phyloP scores from a whole-genome alignment of 2,888 invertebrate species.

The Leucania comma region DNA sequence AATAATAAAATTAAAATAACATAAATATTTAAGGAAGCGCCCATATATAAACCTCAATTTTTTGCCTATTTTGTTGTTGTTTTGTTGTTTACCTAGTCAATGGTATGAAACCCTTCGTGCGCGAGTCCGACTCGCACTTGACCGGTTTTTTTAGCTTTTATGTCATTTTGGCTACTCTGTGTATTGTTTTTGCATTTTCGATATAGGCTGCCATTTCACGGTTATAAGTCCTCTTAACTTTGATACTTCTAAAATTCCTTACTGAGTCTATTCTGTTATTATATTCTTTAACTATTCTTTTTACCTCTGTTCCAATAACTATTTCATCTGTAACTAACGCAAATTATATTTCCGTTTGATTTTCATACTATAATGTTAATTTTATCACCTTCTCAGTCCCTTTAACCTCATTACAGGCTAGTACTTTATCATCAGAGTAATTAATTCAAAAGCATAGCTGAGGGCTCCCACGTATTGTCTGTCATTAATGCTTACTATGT shows the following conservation, averaged over 20 bases:
- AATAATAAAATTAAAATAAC: too few species aligned
- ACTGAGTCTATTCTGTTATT: not conserved
- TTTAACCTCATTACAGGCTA: slow-evolving; percentile 27
- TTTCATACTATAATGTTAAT: not conserved
- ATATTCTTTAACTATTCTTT: not conserved
- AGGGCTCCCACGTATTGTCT: slow-evolving; percentile 63
- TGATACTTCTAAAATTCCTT: not conserved
- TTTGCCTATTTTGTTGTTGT: too few species aligned
- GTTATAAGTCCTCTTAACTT: not conserved
- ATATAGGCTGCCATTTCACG: too few species aligned
- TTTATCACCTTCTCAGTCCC: slow-evolving; percentile 2
- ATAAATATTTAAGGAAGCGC: too few species aligned
- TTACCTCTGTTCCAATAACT: not conserved
- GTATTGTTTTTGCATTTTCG: not conserved
- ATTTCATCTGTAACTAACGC: not conserved
- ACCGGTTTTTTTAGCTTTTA: not conserved
- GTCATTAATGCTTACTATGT: slow-evolving; percentile 59
- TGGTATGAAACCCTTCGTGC: too few species aligned
- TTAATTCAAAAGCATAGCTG: slow-evolving; percentile 69
- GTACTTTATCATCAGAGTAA: slow-evolving; percentile 50
- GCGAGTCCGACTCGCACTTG: too few species aligned
- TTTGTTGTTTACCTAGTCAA: too few species aligned
- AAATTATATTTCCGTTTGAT: slow-evolving; percentile 9
- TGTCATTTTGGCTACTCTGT: not conserved
- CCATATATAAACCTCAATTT: too few species aligned